Percentiles rank a stretch among this genome's conserved stretches.
phyloP scores from a whole-genome alignment of 2,113 vertebrate species.

The Pristiophorus japonicus region DNA sequence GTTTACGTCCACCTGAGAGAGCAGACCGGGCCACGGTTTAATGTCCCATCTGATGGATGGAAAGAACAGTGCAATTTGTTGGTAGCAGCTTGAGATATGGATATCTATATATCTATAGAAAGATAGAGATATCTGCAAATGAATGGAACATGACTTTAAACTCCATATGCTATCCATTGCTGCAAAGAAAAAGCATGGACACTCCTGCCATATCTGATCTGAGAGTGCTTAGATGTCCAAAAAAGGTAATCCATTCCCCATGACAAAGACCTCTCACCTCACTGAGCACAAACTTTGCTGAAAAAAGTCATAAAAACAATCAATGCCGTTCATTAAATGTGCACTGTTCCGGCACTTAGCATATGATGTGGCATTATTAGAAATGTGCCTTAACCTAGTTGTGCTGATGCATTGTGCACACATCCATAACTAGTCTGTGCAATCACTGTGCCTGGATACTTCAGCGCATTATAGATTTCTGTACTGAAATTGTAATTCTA shows the following conservation, averaged over 20 bases:
- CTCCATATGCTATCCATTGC: background rate
- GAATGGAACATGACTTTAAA: background rate
- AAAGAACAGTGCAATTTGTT: background rate
- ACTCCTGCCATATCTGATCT: background rate
- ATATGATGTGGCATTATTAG: background rate
- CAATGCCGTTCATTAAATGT: background rate
- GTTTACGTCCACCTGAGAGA: too few relatives aligned
- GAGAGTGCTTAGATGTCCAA: background rate
- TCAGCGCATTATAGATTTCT: background rate
- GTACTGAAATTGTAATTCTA: background rate
- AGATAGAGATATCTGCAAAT: background rate
- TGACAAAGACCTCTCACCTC: background rate
- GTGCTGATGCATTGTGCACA: background rate
- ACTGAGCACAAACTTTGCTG: background rate
- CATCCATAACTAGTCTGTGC: background rate
- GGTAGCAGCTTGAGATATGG: background rate
- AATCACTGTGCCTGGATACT: background rate
- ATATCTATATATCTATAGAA: background rate
- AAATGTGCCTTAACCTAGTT: background rate
- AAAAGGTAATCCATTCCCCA: background rate
- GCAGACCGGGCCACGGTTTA: too few relatives aligned
- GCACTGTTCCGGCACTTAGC: background rate
- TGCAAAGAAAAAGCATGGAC: background rate
- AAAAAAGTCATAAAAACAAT: background rate
- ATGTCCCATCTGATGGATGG: too few relatives aligned